Evolutionary conservation across 92 coral and sea anemone genomes (phyloP), one percentile per base, ranked within the genome.

Genomic region (Bergia puertoricense): DNA sequence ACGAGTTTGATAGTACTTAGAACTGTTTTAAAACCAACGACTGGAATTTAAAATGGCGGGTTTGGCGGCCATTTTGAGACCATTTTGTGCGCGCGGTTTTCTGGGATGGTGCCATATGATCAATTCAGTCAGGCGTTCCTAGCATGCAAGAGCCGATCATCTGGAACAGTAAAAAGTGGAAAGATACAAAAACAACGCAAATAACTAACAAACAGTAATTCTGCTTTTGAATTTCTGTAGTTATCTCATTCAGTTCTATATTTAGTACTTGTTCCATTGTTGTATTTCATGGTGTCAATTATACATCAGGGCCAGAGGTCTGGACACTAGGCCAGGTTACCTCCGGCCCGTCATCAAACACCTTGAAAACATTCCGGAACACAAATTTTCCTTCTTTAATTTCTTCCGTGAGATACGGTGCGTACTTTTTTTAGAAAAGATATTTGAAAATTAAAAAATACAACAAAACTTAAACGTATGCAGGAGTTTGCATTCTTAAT

Each of bases 271-370:
- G 44, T 80, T 39, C 51, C 37, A 18, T 18, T 59, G 4, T 38
- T 80, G 85, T 0, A 39, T 37, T 43, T 84, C 46, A n/a, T 71
- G 40, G 79, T 84, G 69, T 71, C 78, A 13, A 45, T 54, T 54
- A 56, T 43, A 30, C 87, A 69, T 84, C 87, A 84, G 87, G 56
- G 79, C 87, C 54, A 48, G 75, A 72, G 87, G 87, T 84, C 79
- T 71, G 79, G 79, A 15, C 22, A n/a, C 37, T 67, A 43, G 39
- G 18, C 77, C 48, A 84, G 79, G 30, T 84, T 72, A 30, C 79
- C 87, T 30, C 75, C n/a, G 13, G 69, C 67, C 75, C 79, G 79
- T 84, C 87, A 84, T 84, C 6, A 84, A 80, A 80, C 85, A 80
- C 85, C 56, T 43, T 44, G 2, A 48, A 36, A 45, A 84, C 54